Base-by-base conservation (phyloP, 2,797 vertebrate species). In the Euthynnus affinis region DNA sequence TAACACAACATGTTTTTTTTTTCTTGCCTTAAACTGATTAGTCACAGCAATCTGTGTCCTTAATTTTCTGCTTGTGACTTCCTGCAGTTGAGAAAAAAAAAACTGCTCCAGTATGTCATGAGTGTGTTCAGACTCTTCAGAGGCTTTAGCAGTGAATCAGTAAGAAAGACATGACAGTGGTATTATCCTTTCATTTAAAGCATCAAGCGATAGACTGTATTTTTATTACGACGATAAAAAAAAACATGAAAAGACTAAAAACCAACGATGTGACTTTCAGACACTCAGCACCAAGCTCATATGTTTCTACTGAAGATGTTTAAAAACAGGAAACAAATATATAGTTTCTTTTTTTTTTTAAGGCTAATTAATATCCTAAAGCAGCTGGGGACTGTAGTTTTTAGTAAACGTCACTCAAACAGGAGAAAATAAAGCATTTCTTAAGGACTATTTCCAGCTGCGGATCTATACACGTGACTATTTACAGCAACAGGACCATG, bases 1-100 rank as follows among this genome's bases (percentile, higher is more conserved):
- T 48, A 67, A 18, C 29, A 20, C 55, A 49, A 48, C 49, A 40
- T 56, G 49, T 63, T 25, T 44, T 57, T 5, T 49, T 42, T 55
- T 77, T 23, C n/a, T 59, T 48, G 59, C 79, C 56, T 76, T 82
- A 71, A 84, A 75, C 14, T 49, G 60, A 78, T 76, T 46, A 77
- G 23, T 73, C 55, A n/a, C 32, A 32, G 58, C 51, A 14, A 9
- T 48, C 22, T 23, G 46, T 25, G 60, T 20, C 62, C 27, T 18
- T 6, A 9, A 32, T 23, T 46, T 9, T 44, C 17, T n/a, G 7
- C 37, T 12, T 4, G 15, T 32, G 25, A 74, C 67, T 17, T 55
- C 34, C 46, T 53, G 23, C 46, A 37, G 37, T 20, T 12, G 64
- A 74, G 61, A 22, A 37, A 42, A 42, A 42, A 18, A 18, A 42